phyloP scores from a whole-genome alignment of 2,888 invertebrate genomes.

The Zhuqinia jingwanae region DNA sequence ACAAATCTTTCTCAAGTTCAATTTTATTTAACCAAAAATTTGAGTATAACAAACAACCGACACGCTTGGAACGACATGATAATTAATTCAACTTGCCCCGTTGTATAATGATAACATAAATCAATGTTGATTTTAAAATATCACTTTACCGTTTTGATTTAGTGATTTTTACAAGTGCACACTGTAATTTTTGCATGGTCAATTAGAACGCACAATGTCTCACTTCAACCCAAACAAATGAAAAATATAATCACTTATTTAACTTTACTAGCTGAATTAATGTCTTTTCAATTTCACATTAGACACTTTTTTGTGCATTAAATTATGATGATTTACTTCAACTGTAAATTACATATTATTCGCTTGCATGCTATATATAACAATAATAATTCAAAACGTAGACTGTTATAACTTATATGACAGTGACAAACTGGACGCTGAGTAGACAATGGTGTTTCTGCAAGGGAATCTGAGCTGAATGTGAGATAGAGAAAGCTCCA shows the following conservation, averaged over 20 bases:
- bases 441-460: not conserved
- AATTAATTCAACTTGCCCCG: no score
- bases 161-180: no score
- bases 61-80: no score
- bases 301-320: no score
- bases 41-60: no score
- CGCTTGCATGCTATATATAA: not conserved
- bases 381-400: not conserved
- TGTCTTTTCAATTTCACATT: no score
- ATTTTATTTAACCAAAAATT: no score
- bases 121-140: no score
- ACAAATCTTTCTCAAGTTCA: no score
- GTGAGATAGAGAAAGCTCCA: constrained; percentile 29
- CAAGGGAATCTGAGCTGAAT: constrained; percentile 41
- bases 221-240: constrained; percentile 12
- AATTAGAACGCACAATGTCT: not conserved
- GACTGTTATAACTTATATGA: not conserved
- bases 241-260: not conserved
- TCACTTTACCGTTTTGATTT: no score
- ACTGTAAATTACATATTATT: not conserved
- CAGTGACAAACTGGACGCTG: not conserved
- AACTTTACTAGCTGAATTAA: not conserved
- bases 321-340: not conserved
- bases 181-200: not conserved
- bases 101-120: no score